Conservation (phyloP, 2,113 vertebrate species). For the Mixornis gularis region DNA sequence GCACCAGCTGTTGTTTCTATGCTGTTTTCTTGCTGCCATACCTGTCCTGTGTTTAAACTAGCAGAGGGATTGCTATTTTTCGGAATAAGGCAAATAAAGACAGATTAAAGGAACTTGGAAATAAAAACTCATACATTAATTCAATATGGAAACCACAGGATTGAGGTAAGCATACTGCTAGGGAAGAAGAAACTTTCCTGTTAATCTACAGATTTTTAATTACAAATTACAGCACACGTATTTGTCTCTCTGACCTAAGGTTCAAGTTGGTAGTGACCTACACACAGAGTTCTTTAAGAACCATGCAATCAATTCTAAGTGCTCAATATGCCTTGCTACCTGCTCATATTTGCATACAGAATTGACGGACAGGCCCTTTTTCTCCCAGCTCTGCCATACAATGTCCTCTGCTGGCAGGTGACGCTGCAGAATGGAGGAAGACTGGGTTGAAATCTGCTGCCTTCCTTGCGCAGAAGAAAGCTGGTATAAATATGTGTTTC, state of each 20-base stretch:
- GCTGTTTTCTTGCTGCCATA: neutral
- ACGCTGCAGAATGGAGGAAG: neutral
- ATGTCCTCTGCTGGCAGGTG: neutral
- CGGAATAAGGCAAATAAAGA: neutral
- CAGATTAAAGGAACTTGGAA: neutral
- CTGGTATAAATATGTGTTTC: neutral
- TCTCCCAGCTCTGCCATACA: fast-evolving
- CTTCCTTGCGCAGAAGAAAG: neutral
- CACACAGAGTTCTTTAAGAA: neutral
- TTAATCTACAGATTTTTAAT: neutral
- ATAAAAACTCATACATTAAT: neutral
- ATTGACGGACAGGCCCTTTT: neutral
- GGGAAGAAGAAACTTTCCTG: neutral
- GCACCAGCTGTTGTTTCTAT: neutral
- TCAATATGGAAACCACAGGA: neutral
- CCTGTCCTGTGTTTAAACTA: neutral
- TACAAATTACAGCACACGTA: neutral
- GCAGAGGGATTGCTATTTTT: neutral
- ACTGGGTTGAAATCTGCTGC: neutral
- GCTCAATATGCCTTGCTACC: neutral
- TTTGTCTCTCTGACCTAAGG: neutral
- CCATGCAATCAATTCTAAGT: neutral
- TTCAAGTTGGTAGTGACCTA: neutral
- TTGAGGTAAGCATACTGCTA: neutral
- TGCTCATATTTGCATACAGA: neutral